Conservation (phyloP, 2,797 vertebrate species). For the Zonotrichia albicollis region DNA sequence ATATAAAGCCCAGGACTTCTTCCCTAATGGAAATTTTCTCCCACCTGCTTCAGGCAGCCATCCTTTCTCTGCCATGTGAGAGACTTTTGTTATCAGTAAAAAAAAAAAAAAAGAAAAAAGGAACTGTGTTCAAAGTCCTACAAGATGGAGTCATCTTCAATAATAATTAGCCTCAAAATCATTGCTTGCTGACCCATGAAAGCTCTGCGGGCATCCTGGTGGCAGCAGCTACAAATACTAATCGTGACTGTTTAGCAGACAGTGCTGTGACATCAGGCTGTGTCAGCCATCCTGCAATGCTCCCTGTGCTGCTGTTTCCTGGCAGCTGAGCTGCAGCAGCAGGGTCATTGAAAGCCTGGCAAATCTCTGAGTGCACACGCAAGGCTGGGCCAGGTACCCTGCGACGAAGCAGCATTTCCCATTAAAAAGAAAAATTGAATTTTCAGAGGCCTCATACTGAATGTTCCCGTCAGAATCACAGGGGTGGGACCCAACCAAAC, state of each 20-base stretch:
- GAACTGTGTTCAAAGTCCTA: conserved; percentile 46
- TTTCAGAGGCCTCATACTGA: not conserved
- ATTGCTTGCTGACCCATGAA: conserved; percentile 41
- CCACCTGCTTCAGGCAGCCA: conserved; percentile 49
- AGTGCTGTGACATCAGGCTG: not conserved
- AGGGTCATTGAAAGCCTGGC: not conserved
- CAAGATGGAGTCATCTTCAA: conserved; percentile 32
- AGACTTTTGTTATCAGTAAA: conserved; percentile 52
- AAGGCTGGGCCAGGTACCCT: not conserved
- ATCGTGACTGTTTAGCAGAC: not conserved
- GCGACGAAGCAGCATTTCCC: not conserved
- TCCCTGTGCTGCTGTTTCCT: not conserved
- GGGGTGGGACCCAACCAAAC: not conserved
- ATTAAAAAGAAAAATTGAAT: conserved; percentile 5
- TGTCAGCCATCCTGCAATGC: not conserved
- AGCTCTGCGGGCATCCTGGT: not conserved
- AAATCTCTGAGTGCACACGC: not conserved
- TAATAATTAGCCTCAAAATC: conserved; percentile 55
- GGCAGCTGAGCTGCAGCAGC: conserved; percentile 1
- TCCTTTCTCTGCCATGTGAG: conserved; percentile 28
- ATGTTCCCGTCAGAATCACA: not conserved
- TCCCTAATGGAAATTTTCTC: conserved; percentile 56
- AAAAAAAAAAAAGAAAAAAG: not conserved
- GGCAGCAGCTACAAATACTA: conserved; percentile 27
- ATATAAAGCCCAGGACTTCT: conserved; percentile 57